A percentile compares a stretch with the other conserved stretches of the same genome.
Conservation (phyloP, 2,113 vertebrate species). For the Gadus chalcogrammus region DNA sequence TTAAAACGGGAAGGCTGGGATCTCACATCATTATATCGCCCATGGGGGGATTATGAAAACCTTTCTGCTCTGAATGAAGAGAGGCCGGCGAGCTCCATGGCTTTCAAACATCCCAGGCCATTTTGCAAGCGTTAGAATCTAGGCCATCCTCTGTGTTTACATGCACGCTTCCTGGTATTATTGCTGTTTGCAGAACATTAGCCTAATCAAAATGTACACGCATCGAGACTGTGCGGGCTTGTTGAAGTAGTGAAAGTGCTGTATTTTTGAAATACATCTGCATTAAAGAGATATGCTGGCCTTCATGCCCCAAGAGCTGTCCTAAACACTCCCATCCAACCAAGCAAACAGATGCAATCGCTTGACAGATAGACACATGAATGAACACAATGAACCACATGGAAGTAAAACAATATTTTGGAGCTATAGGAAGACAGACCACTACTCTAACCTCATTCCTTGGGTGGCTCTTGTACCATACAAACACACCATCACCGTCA, state of each 20-base stretch:
- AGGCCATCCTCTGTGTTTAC: conserved; percentile 22
- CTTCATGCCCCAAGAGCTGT: too few species aligned
- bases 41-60: conserved; percentile 38
- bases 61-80: conserved; percentile 37
- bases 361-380: too few species aligned
- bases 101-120: conserved; percentile 23
- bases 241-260: too few species aligned
- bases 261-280: too few species aligned
- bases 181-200: background rate
- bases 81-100: conserved; percentile 25
- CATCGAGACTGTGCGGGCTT: conserved; percentile 1
- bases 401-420: too few species aligned
- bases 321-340: too few species aligned
- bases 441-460: too few species aligned
- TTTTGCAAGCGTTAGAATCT: conserved; percentile 23
- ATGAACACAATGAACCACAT: too few species aligned
- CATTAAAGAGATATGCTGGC: too few species aligned
- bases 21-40: conserved; percentile 34
- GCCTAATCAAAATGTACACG: conserved; percentile 28
- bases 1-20: conserved; percentile 40
- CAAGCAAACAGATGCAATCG: too few species aligned
- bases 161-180: background rate
- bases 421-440: too few species aligned
- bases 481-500: background rate
- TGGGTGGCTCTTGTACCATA: too few species aligned